Conservation (phyloP, 2,797 vertebrate genomes). For the Scolopax bukidnonensis region DNA sequence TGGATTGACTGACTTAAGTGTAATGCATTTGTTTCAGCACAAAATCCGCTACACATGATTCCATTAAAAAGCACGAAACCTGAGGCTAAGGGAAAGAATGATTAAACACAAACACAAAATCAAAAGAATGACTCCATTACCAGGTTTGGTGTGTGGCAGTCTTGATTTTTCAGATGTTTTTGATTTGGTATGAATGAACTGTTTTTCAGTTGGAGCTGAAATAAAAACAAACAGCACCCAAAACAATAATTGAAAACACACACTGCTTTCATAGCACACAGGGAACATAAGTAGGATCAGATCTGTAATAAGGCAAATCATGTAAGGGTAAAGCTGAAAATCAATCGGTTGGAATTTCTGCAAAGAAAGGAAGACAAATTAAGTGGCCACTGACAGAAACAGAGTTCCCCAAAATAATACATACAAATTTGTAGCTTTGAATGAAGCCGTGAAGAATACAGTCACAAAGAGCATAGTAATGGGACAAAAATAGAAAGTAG, state of each 20-base stretch:
- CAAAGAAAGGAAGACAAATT: not conserved
- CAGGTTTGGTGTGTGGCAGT: conserved; percentile 70
- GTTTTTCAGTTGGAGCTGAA: conserved; percentile 72
- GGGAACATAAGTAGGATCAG: not conserved
- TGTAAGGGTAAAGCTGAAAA: conserved; percentile 6
- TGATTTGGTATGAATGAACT: conserved; percentile 58
- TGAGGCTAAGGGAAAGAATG: not conserved
- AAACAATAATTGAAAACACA: not conserved
- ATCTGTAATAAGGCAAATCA: conserved; percentile 10
- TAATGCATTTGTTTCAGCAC: not conserved
- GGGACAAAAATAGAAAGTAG: not conserved
- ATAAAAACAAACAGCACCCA: conserved; percentile 42
- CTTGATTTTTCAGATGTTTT: conserved; percentile 59
- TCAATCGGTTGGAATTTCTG: not conserved
- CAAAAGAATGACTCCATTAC: conserved; percentile 69
- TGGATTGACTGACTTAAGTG: not conserved
- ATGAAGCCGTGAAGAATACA: not conserved
- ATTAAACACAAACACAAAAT: not conserved
- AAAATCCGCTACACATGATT: not conserved
- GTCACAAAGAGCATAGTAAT: not conserved
- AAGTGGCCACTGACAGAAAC: not conserved
- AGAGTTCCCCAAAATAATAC: not conserved
- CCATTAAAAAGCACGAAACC: not conserved
- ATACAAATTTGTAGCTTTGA: not conserved
- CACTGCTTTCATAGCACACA: not conserved